Base-by-base conservation (phyloP, 2,888 invertebrate species). In the Eustalomyia histrio region DNA sequence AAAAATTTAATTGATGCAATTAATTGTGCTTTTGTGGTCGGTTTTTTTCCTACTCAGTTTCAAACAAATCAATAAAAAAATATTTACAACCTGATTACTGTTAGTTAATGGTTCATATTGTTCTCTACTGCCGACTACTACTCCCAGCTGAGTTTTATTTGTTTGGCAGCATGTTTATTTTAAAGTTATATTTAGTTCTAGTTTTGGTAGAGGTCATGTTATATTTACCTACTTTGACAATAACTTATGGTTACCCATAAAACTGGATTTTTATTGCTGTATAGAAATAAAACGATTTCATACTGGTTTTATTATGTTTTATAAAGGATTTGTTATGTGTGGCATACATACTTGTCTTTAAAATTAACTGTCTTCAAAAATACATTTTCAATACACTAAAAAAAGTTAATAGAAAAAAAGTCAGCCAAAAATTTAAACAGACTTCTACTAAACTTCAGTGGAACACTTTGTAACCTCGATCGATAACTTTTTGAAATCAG, bases 181-280 rank as follows among this genome's bases (percentile, higher is more conserved):
- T 21, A 21, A 4, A 17, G 14, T 61, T 61, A 43, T 61, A 43
- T 61, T 61, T 61, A 43, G 39, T 61, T 61, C 60, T 16, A 61
- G 60, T 61, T 61, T 61, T 43, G 9, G 18, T 18, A 21, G 60
- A 43, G 60, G 43, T 61, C 60, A 61, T 61, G 39, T 43, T 61
- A 43, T 61, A 61, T 61, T 61, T 61, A 61, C 60, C 60, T 61
- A 61, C 18, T 61, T 43, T 21, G 14, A 14, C n/a, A 43, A 18
- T 43, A 10, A n/a, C 18, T 14, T 18, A 35, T 21, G 18, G 43
- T 18, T 21, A 61, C 7, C 43, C 21, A n/a, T 17, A 14, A 21
- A 43, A 4, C 21, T 24, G 16, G 29, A 16, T 57, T 57, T 57
- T 57, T 57, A 9, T 57, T n/a, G 8, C 10, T 29, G 12, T 57